Conservation (phyloP, 92 coral and sea anemone species). For the Phenganax stokvisi region DNA sequence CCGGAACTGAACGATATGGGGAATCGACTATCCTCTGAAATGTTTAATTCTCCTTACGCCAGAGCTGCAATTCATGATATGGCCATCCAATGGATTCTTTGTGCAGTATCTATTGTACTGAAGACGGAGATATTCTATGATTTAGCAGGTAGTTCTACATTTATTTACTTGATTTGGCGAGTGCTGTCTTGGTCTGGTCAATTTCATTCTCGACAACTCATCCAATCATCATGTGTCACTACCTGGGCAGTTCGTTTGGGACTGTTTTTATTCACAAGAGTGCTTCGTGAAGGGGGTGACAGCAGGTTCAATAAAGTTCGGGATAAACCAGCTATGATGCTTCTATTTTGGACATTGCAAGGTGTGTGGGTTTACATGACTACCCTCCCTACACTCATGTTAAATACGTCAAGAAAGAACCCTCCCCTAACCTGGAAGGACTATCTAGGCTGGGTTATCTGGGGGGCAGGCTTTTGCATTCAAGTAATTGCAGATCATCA, state of each 20-base stretch:
- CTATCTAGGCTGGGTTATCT: slow-evolving; percentile 84
- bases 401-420: slow-evolving; percentile 62
- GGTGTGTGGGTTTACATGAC: slow-evolving; percentile 82
- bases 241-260: slow-evolving; percentile 86
- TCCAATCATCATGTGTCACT: slow-evolving; percentile 83
- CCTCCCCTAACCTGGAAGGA: slow-evolving; percentile 70
- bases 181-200: slow-evolving; percentile 52
- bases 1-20: no score
- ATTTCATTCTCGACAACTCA: slow-evolving; percentile 64
- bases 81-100: slow-evolving; percentile 79
- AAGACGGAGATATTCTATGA: slow-evolving; percentile 84
- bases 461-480: slow-evolving; percentile 73
- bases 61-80: slow-evolving; percentile 73
- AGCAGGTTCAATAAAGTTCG: slow-evolving; percentile 75
- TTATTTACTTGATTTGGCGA: slow-evolving; percentile 71
- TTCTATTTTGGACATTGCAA: slow-evolving; percentile 80
- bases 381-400: slow-evolving; percentile 68
- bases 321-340: slow-evolving; percentile 61
- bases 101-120: slow-evolving; percentile 60
- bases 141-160: slow-evolving; percentile 76
- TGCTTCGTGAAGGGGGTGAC: slow-evolving; percentile 74
- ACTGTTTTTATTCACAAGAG: slow-evolving; percentile 62
- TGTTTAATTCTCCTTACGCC: slow-evolving; percentile 44
- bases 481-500: slow-evolving; percentile 77
- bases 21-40: slow-evolving; percentile 18